Conservation (phyloP, 2,888 invertebrate genomes). For the Drosophila trichaetosa region DNA sequence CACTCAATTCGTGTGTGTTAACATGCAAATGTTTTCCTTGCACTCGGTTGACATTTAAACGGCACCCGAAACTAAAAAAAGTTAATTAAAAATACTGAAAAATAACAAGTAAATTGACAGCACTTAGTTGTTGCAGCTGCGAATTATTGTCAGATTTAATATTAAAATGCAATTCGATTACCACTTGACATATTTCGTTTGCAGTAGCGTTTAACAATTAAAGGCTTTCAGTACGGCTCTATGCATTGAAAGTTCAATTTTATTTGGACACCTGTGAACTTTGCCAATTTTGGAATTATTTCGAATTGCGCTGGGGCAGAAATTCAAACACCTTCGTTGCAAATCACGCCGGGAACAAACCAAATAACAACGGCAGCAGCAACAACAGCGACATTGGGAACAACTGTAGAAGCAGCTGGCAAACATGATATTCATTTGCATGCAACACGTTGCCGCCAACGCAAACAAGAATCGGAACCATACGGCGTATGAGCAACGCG, state of each 20-base stretch:
- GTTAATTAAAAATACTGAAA: background rate
- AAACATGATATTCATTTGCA: conserved; percentile 75
- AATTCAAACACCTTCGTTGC: conserved; percentile 55
- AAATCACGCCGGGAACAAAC: conserved; percentile 58
- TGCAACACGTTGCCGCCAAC: conserved; percentile 73
- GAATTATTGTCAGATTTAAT: background rate
- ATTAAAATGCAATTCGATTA: conserved; percentile 3
- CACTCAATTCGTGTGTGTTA: conserved; percentile 31
- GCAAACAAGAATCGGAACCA: conserved; percentile 39
- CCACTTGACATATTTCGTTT: background rate
- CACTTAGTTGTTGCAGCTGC: background rate
- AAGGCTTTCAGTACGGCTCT: background rate
- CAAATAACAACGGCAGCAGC: conserved; percentile 44
- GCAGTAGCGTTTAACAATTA: background rate
- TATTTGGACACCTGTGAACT: background rate
- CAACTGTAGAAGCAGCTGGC: background rate
- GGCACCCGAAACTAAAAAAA: background rate
- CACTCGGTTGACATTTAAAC: conserved; percentile 21
- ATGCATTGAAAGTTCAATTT: conserved; percentile 5
- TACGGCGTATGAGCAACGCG: conserved; percentile 69
- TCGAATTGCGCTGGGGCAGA: conserved; percentile 29
- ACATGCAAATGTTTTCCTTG: conserved; percentile 47
- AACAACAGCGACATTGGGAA: conserved; percentile 20
- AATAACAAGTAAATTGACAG: background rate
- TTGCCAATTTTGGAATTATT: conserved; percentile 8